Conservation (phyloP, 2,797 vertebrate species). For the Dromococcyx pavoninus region DNA sequence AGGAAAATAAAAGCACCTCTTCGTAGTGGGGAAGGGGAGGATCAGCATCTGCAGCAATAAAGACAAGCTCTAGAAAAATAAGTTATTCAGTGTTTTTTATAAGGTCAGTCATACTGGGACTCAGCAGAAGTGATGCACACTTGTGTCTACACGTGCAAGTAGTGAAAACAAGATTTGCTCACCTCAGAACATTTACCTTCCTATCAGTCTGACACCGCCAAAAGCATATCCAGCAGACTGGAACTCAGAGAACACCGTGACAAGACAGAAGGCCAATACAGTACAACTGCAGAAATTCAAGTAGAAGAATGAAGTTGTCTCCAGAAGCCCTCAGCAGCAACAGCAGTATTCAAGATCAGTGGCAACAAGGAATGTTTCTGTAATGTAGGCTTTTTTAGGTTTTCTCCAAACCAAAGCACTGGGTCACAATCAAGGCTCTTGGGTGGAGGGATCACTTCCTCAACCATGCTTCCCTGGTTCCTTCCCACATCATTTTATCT, state of each 20-base stretch:
- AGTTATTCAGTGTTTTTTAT: constrained; percentile 42
- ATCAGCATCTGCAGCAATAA: constrained; percentile 1
- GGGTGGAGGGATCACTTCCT: not conserved
- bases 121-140: constrained; percentile 5
- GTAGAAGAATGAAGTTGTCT: constrained; percentile 23
- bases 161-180: constrained; percentile 10
- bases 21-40: not conserved
- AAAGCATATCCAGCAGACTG: not conserved
- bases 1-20: not conserved
- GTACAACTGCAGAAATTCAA: constrained; percentile 52
- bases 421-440: not conserved
- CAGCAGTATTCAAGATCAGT: constrained; percentile 9
- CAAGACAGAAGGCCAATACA: constrained; percentile 27
- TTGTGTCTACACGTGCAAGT: not conserved
- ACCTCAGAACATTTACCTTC: not conserved
- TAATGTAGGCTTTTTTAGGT: not conserved
- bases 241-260: not conserved
- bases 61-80: not conserved
- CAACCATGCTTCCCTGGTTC: not conserved
- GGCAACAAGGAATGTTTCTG: constrained; percentile 32
- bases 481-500: not conserved
- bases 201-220: not conserved
- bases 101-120: constrained; percentile 13
- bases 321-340: constrained; percentile 37
- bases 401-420: not conserved